These are phyloP conservation scores for Psococerastis gibbosa DNA, from an alignment of 2,888 invertebrate species.

Conservation along the genomic window DNA sequence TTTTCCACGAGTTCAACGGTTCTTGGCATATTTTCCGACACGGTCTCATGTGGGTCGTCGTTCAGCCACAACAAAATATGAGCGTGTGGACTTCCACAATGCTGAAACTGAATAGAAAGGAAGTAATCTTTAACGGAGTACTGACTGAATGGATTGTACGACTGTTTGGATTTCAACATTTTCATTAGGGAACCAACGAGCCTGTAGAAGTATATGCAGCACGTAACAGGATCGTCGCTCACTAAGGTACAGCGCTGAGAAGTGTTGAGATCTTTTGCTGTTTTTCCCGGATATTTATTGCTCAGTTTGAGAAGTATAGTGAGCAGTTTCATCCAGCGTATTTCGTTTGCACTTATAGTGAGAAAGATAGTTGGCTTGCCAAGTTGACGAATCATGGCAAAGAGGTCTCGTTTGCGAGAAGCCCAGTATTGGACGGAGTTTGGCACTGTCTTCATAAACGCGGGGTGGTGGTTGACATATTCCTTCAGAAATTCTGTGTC, in stretches of 20 bases:
- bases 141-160: not conserved
- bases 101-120: not conserved
- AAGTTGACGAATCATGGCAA: constrained; percentile 25
- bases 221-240: not conserved
- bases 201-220: not conserved
- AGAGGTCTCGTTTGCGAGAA: constrained; percentile 23
- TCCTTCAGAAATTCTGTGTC: constrained; percentile 21
- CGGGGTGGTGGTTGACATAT: constrained; percentile 22
- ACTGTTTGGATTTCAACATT: not conserved
- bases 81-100: not conserved
- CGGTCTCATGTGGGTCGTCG: not conserved
- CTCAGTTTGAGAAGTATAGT: not conserved
- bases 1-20: not conserved
- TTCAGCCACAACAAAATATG: not conserved
- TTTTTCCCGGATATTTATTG: not conserved
- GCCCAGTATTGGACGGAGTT: constrained; percentile 25
- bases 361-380: not conserved
- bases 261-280: not conserved
- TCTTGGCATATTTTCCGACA: not conserved
- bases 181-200: not conserved
- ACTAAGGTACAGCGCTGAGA: not conserved
- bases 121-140: not conserved
- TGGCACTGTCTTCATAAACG: constrained; percentile 23
- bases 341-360: not conserved
- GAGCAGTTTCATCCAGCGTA: not conserved